These are phyloP conservation scores for Hemicrepidius hirtus DNA, from an alignment of 2,888 invertebrate genomes.

Conservation along the genomic window DNA sequence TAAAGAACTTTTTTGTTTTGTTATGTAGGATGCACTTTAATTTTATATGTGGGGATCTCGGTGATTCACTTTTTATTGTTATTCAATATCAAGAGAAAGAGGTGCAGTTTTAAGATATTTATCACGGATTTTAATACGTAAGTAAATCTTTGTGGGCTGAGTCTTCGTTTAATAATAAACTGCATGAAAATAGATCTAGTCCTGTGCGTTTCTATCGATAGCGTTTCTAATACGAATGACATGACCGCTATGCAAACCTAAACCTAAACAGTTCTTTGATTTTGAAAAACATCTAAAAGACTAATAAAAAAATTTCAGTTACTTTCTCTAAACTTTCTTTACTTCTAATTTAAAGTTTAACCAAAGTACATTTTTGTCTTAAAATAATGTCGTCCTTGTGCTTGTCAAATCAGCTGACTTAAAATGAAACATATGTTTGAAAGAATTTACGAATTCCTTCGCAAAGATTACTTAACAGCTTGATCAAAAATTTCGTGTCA, in stretches of 20 bases:
- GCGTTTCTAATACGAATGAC: slow-evolving; percentile 16
- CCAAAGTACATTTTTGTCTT: slow-evolving; percentile 29
- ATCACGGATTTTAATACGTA: slow-evolving; percentile 24
- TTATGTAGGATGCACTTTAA: no score
- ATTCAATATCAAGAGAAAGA: not conserved
- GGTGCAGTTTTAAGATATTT: slow-evolving; percentile 19
- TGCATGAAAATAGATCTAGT: slow-evolving; percentile 26
- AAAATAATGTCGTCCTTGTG: slow-evolving; percentile 43
- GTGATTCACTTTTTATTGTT: not conserved
- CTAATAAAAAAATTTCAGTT: no score
- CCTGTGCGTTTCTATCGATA: slow-evolving; percentile 27
- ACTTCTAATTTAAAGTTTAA: slow-evolving; percentile 8
- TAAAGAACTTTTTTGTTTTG: no score
- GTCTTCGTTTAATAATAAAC: slow-evolving; percentile 33
- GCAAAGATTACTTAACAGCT: no score
- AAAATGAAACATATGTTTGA: slow-evolving; percentile 16
- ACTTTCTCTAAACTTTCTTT: no score
- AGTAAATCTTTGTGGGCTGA: slow-evolving; percentile 29
- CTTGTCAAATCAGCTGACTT: slow-evolving; percentile 44
- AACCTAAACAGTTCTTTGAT: no score
- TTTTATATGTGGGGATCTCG: not conserved
- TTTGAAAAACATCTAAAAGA: no score
- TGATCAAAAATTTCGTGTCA: no score
- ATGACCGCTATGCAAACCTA: slow-evolving; percentile 2
- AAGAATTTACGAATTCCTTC: not conserved